Evolutionary conservation across 2,113 vertebrate genomes (phyloP), one percentile per base, ranked within the genome.

Genomic region (Poeciliopsis occidentalis): DNA sequence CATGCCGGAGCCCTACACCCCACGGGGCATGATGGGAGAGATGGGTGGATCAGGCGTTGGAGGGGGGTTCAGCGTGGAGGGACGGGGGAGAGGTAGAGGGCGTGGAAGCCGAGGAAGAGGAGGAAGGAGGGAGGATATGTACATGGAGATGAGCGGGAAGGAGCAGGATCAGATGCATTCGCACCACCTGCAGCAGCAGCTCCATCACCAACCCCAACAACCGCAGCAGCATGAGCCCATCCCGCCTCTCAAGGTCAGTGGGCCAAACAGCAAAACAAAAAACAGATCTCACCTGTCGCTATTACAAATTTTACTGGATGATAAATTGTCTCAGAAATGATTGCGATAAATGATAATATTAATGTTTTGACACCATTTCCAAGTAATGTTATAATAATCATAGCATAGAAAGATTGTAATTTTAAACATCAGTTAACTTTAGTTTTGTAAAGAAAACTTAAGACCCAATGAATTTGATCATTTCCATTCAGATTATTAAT

Each of bases 1-100:
- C 0, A 89, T 97, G 89, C 95, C 95, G 0, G 95, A 95, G 13
- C 94, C 96, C 0, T 94, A 93, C 73, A 93, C 92, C 24, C 92
- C 95, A 31, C 57, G 94, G 78, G 80, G 91, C 66, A 92, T 92
- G 93, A 72, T 94, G 92, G 82, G 93, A 64, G 95, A 96, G 54
- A 80, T 93, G 88, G 91, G 92, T 63, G 78, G 88, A 68, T 82
- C 92, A 37, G 67, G 84, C 6, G 76, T 80, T 3, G 91, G 88
- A 60, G 86, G 24, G 17, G 87, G 95, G 83, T 96, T 92, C 93
- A 79, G 4, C 0, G 76, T 75, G 7, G 84, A 85, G 66, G 80
- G 81, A 31, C 60, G 88, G 39, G 89, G 90, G 0, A 86, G 93
- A 71, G 94, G 94, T 3, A 88, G 94, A 60, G 93, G 93, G 0